Evolutionary conservation across 2,888 invertebrate species (phyloP).

Genomic region (Orchesellides sinensis): DNA sequence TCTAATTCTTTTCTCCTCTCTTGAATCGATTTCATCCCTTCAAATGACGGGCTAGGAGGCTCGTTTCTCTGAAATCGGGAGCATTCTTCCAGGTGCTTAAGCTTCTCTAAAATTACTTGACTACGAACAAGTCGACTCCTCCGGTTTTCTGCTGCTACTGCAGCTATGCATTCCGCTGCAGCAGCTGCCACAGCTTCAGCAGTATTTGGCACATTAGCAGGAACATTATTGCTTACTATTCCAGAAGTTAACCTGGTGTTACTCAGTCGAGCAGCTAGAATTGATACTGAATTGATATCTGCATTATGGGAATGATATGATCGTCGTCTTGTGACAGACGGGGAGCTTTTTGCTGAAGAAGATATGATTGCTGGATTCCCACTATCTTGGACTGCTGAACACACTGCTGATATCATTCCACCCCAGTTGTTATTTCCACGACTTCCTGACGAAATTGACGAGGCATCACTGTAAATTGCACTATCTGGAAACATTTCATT

Average conservation of each 20-base stretch:
- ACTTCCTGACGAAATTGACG: slow-evolving; percentile 70
- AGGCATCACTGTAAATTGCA: slow-evolving; percentile 85
- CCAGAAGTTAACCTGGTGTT: slow-evolving; percentile 63
- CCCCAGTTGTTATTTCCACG: slow-evolving; percentile 69
- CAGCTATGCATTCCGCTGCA: slow-evolving; percentile 47
- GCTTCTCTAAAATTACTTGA: slow-evolving; percentile 76
- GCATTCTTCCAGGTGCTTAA: slow-evolving; percentile 76
- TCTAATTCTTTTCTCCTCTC: slow-evolving; percentile 76
- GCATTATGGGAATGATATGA: slow-evolving; percentile 52
- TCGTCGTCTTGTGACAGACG: slow-evolving; percentile 42
- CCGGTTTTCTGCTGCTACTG: slow-evolving; percentile 53
- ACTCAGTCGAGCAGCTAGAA: slow-evolving; percentile 68
- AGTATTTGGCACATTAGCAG: slow-evolving; percentile 64
- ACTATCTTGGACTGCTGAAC: slow-evolving; percentile 34
- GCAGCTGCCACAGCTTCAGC: slow-evolving; percentile 69
- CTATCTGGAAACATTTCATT: slow-evolving; percentile 87
- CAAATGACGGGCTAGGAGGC: slow-evolving; percentile 74
- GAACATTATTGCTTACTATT: slow-evolving; percentile 57
- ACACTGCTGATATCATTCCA: slow-evolving; percentile 32
- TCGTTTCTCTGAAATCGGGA: slow-evolving; percentile 75
- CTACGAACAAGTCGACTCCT: slow-evolving; percentile 74
- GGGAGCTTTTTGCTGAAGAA: slow-evolving; percentile 55
- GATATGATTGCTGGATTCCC: slow-evolving; percentile 49
- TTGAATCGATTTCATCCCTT: slow-evolving; percentile 76
- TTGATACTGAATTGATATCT: slow-evolving; percentile 68